Percentiles rank a stretch among this genome's conserved stretches.
Evolutionary conservation across 1,140 invertebrate genomes (phyloP).

Genomic region (Tetraneura akinire): DNA sequence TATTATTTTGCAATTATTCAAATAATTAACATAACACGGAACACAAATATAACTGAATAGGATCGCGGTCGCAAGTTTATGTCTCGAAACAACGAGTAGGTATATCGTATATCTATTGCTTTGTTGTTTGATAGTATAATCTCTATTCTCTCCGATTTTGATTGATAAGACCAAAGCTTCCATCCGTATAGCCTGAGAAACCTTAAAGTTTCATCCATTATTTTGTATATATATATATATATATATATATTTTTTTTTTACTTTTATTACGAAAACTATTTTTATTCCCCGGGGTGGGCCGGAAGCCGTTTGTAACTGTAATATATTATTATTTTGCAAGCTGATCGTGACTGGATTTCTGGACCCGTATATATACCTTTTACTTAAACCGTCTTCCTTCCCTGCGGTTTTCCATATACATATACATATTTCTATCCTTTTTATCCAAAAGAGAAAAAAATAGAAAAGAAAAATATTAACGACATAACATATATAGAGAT

Average conservation of each 20-base stretch:
- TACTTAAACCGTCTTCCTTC: slow-evolving; percentile 3
- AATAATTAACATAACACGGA: no score
- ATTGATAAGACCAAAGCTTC: slow-evolving; percentile 15
- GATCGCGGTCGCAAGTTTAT: no score
- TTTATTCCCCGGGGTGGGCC: slow-evolving; percentile 32
- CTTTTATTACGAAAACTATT: slow-evolving; percentile 40
- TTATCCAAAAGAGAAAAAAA: slow-evolving; percentile 15
- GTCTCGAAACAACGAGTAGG: no score
- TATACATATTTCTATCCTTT: slow-evolving; percentile 31
- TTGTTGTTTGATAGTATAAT: not conserved
- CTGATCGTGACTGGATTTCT: slow-evolving; percentile 49
- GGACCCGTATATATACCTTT: slow-evolving; percentile 47
- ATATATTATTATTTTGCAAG: slow-evolving; percentile 48
- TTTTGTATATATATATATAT: no score
- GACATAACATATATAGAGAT: slow-evolving; percentile 7
- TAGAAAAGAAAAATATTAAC: slow-evolving; percentile 42
- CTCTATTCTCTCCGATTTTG: not conserved
- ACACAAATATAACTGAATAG: no score
- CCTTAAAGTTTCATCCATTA: slow-evolving; percentile 13
- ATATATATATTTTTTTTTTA: slow-evolving; percentile 29
- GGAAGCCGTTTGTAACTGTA: slow-evolving; percentile 43
- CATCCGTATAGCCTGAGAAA: not conserved
- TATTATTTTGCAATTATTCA: no score
- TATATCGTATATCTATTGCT: no score
- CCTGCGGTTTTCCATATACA: slow-evolving; percentile 21